Conservation (phyloP, 1,140 invertebrate species). For the Dendroctonus valens region DNA sequence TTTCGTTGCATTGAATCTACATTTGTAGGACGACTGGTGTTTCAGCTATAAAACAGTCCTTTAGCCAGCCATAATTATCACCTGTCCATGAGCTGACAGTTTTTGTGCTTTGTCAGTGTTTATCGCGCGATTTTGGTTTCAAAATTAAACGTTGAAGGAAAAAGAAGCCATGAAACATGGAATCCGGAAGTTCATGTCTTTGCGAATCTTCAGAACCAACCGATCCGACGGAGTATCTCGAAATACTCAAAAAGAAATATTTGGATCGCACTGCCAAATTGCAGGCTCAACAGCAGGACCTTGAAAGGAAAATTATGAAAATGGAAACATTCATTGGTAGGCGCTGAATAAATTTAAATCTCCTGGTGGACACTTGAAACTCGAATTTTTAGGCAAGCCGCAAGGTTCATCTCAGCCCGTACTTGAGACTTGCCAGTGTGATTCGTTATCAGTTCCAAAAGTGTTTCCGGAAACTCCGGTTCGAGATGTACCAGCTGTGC, state of each 20-base stretch:
- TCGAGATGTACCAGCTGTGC: conserved; percentile 11
- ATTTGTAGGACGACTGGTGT: too few species aligned
- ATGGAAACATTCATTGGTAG: conserved; percentile 27
- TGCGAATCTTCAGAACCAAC: conserved; percentile 18
- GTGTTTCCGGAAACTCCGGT: conserved; percentile 28
- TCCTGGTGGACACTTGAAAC: neutral
- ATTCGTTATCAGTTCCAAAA: conserved; percentile 16
- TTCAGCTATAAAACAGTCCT: too few species aligned
- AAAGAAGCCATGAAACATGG: conserved; percentile 19
- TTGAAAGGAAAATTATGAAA: conserved; percentile 24
- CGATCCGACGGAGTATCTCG: conserved; percentile 27
- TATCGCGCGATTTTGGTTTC: neutral
- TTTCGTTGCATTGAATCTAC: too few species aligned
- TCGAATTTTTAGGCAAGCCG: neutral
- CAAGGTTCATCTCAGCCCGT: neutral
- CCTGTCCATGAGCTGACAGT: too few species aligned
- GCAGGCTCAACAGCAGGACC: conserved; percentile 18
- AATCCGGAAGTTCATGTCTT: conserved; percentile 4
- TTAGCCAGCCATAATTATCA: too few species aligned
- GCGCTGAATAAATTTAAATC: neutral
- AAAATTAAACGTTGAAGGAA: conserved; percentile 18
- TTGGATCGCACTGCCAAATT: conserved; percentile 22
- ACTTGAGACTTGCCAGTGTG: neutral
- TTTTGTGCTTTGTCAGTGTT: neutral
- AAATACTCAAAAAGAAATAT: conserved; percentile 23